Base-by-base conservation (phyloP, 2,888 invertebrate species). In the Nasonovia ribisnigri region DNA sequence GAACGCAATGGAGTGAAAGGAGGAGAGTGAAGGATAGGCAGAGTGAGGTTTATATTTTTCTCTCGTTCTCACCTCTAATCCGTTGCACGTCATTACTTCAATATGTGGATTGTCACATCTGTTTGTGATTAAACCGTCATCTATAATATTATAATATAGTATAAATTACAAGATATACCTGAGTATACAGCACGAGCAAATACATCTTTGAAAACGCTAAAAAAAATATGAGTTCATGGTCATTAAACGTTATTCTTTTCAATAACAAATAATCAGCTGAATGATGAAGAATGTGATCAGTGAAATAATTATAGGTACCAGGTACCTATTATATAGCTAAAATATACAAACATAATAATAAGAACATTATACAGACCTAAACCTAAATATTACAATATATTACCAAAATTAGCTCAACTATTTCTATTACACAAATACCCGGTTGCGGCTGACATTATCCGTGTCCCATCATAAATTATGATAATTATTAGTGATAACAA, bases 1-100 rank as follows among this genome's bases (percentile, higher is more conserved):
- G 93, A 93, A 90, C 93, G 86, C 84, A 26, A 13, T 24, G 26
- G 46, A 93, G 90, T 89, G 89, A 90, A 93, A 93, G 90, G 93
- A 90, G 84, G 90, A 84, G 93, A 90, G 84, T 13, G 93, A 90
- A 86, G 89, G 90, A 90, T 90, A 57, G 77, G 29, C 57, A n/a
- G 42, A 46, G 86, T 48, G 60, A 46, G 60, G 48, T 46, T 48
- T 29, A 4, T 43, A 57, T 91, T 54, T 84, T 42, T 84, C 42
- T 84, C 48, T 92, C 36, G 48, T 92, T 60, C 92, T 60, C 60
- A 29, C 86, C 77, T 36, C 36, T 77, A 77, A 77, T 77, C 77
- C 20, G 77, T 36, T 20, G 77, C 8, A 77, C 8, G 20, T 36
- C 77, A 77, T 77, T 36, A 36, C 77, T 36, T 36, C 36, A 36